Percentiles rank a stretch among this genome's conserved stretches.
Conservation (phyloP, 2,113 vertebrate genomes). For the Sturnus vulgaris region DNA sequence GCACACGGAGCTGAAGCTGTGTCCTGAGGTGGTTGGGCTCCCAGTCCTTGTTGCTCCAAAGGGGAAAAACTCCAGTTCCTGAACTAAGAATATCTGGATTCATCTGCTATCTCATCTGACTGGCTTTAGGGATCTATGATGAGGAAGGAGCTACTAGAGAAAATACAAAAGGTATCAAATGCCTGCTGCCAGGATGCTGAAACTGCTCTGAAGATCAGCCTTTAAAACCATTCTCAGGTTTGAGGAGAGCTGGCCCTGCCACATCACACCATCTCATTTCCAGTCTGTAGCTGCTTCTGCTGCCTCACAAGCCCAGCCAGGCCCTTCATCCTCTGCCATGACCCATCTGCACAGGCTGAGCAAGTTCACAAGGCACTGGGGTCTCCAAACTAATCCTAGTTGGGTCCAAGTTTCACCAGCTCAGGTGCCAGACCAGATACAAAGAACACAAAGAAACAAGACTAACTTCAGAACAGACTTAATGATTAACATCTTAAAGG, state of each 20-base stretch:
- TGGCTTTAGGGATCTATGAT: not conserved
- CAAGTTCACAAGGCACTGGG: not conserved
- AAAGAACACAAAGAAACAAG: not conserved
- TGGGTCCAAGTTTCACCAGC: not conserved
- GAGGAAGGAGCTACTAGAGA: not conserved
- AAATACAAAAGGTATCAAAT: not conserved
- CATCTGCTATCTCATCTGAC: not conserved
- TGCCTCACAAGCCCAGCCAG: not conserved
- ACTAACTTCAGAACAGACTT: not conserved
- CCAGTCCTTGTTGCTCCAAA: not conserved
- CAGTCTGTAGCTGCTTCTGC: not conserved
- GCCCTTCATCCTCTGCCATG: not conserved
- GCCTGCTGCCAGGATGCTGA: not conserved
- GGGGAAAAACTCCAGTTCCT: not conserved
- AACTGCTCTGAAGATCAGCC: not conserved
- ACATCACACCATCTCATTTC: not conserved
- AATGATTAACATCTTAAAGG: not conserved
- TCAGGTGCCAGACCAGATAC: not conserved
- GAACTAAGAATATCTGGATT: not conserved
- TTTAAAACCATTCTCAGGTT: not conserved
- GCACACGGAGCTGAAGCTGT: not conserved
- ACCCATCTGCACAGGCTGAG: not conserved
- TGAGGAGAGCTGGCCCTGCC: not conserved
- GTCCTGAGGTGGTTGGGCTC: not conserved
- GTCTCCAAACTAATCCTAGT: not conserved